Base-by-base conservation (phyloP, 2,888 invertebrate genomes). In the Aporophyla lueneburgensis region DNA sequence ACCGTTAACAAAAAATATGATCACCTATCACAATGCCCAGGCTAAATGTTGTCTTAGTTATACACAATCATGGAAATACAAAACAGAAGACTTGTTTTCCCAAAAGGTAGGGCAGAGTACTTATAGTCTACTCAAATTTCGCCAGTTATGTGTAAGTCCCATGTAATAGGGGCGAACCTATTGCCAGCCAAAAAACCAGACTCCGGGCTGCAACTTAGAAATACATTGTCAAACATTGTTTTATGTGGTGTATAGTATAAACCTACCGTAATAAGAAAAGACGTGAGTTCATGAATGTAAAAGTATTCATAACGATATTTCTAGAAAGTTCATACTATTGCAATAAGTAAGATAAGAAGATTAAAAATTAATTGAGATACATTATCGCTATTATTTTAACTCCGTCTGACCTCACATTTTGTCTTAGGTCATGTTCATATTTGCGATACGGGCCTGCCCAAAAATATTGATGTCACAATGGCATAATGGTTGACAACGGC, bases 391-490 rank as follows among this genome's bases (percentile, higher is more conserved):
- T 71, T 80, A 27, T 70, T 72, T 58, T 82, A 58, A 73, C 80
- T 19, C 7, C 16, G 61, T 68, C 59, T 84, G 80, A 83, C 70
- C 84, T 24, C 76, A 59, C 9, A 27, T 61, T 72, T 84, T 73
- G 69, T 73, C 61, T 83, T 27, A 76, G 61, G 80, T 72, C 76
- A 67, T 61, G 80, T 67, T n/a, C 43, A 71, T 70, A 76, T 80
- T 83, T 46, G 62, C 3, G 61, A 70, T 67, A 72, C 5, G 24
- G 1, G 56, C 16, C 33, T 51, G 16, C 16, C 21, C 0, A 43
- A 51, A 43, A 12, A 63, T 16, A 54, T 3, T 14, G 53, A 54
- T 59, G 19, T 19, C 16, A 9, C 12, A 46, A 16, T 24, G 16
- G n/a, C 14, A 33, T 16, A 59, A 21, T 54, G 59, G 5, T 76